These are phyloP conservation scores for Alviniconcha marisindica DNA, from an alignment of 1,140 invertebrate species.

Conservation along the genomic window DNA sequence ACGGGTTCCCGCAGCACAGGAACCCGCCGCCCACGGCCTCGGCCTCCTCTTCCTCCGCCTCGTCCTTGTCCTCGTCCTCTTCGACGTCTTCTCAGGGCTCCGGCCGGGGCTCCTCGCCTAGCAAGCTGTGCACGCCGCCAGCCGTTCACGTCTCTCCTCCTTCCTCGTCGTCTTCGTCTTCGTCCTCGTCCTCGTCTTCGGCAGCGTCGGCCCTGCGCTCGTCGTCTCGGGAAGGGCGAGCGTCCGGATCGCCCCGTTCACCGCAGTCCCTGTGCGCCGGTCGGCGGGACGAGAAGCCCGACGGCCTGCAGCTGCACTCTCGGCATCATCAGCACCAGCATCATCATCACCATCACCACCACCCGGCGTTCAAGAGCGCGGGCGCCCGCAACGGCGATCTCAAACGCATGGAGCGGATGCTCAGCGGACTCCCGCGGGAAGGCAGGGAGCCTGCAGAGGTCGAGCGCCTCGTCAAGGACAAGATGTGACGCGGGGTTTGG, in stretches of 20 bases:
- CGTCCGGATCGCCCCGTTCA: background rate
- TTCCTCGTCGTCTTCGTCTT: conserved; percentile 9
- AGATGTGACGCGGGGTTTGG: background rate
- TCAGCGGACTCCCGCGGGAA: conserved; percentile 23
- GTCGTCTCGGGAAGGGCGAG: background rate
- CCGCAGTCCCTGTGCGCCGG: no score
- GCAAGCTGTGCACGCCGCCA: no score
- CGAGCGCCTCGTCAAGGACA: background rate
- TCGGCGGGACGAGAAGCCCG: background rate
- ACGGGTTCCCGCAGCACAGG: background rate
- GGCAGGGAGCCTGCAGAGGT: background rate
- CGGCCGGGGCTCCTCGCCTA: background rate
- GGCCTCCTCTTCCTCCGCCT: background rate
- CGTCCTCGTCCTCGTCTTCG: background rate
- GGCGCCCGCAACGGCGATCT: conserved; percentile 19
- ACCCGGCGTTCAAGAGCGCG: conserved; percentile 10
- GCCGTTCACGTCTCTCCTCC: background rate
- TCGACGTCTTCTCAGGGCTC: background rate
- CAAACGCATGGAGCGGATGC: conserved; percentile 32
- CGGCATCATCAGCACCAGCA: no score
- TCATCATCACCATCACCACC: background rate
- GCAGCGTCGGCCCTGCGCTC: background rate
- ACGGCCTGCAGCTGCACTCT: background rate
- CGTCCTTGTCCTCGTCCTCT: no score
- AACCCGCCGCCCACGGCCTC: background rate